phyloP scores from a whole-genome alignment of 1,140 invertebrate species.

The Palaemon carinicauda region DNA sequence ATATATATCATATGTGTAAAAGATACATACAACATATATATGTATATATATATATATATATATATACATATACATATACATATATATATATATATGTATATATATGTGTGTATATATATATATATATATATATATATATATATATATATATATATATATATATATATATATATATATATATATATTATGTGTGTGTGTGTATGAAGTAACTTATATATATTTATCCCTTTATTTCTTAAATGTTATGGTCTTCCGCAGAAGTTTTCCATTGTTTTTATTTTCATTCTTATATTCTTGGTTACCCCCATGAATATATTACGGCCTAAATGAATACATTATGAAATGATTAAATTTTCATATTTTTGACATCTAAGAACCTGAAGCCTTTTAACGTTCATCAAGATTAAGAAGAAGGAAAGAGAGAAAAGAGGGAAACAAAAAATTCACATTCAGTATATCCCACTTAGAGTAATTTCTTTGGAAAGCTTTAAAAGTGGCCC shows the following conservation, averaged over 20 bases:
- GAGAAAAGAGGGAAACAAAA: too few species aligned
- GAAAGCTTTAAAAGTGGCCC: too few species aligned
- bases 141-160: not conserved
- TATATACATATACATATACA: not conserved
- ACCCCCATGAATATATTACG: not conserved
- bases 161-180: slow-evolving; percentile 9
- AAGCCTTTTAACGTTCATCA: too few species aligned
- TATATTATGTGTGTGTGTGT: not conserved
- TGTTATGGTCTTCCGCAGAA: not conserved
- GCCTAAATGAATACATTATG: too few species aligned
- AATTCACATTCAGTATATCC: too few species aligned
- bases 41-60: not conserved
- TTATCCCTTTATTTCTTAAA: not conserved
- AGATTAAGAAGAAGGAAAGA: too few species aligned
- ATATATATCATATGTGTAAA: too few species aligned
- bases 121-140: not conserved
- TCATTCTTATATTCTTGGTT: not conserved
- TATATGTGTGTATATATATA: not conserved
- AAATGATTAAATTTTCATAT: too few species aligned
- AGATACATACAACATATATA: too few species aligned
- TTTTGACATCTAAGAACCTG: too few species aligned
- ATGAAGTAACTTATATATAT: too few species aligned
- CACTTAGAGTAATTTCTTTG: too few species aligned
- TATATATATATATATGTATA: not conserved
- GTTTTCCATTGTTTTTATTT: not conserved